Conservation (phyloP, 2,797 vertebrate genomes). For the Brachyalestes nurse region DNA sequence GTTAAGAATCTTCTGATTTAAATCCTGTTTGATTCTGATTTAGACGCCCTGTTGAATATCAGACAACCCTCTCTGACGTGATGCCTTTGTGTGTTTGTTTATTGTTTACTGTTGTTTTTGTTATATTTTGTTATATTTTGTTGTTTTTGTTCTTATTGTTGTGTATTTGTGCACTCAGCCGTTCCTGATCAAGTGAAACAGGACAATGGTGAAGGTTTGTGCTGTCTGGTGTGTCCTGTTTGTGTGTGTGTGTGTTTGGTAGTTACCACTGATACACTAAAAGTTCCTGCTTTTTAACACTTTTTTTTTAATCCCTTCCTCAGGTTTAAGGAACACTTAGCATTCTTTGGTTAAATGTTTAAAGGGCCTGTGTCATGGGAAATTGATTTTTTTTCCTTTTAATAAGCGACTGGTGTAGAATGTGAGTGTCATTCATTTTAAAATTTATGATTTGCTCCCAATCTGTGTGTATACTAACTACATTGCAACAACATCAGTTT, state of each 20-base stretch:
- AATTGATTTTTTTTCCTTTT: no score
- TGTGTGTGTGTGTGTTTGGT: constrained; percentile 3
- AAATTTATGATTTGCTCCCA: no score
- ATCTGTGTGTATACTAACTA: no score
- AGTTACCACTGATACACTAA: not conserved
- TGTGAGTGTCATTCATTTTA: no score
- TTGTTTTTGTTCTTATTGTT: constrained; percentile 24
- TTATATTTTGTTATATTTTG: no score
- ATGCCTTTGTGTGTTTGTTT: not conserved
- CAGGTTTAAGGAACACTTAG: not conserved
- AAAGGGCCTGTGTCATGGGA: not conserved
- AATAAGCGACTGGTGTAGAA: no score
- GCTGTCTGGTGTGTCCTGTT: constrained; percentile 21
- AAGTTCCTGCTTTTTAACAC: no score
- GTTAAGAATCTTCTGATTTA: no score
- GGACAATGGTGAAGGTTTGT: constrained; percentile 85
- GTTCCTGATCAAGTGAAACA: constrained; percentile 76
- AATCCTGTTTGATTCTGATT: not conserved
- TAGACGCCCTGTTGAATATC: no score
- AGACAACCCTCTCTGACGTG: no score
- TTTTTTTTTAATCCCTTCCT: no score
- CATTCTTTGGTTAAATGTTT: not conserved
- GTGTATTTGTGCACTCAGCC: constrained; percentile 51
- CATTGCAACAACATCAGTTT: no score
- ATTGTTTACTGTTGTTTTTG: not conserved